A percentile compares a stretch with the other conserved stretches of the same genome.
Conservation (phyloP, 2,888 invertebrate species). For the Hofmannophila pseudospretella region DNA sequence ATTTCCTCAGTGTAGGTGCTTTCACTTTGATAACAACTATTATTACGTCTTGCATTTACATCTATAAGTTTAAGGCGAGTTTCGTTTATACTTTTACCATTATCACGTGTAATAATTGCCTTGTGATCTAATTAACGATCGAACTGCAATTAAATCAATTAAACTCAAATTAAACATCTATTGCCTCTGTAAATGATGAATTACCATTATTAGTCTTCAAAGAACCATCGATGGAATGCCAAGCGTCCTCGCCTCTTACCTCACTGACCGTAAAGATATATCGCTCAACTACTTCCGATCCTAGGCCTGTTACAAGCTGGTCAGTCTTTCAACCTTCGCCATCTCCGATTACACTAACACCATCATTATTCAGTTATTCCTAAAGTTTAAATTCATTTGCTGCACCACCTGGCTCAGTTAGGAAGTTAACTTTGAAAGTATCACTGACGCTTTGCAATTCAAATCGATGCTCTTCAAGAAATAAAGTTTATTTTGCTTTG, state of each 20-base stretch:
- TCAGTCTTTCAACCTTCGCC: conserved; percentile 22
- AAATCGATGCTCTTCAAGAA: conserved; percentile 1
- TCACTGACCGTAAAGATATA: conserved; percentile 21
- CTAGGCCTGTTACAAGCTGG: conserved; percentile 16
- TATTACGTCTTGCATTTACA: too few species aligned
- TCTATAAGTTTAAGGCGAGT: too few species aligned
- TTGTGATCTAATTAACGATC: not conserved
- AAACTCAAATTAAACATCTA: too few species aligned
- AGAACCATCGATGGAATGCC: conserved; percentile 6
- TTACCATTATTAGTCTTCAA: not conserved
- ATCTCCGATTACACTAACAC: conserved; percentile 7
- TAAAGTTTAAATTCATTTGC: conserved; percentile 7
- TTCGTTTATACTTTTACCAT: too few species aligned
- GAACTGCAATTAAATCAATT: too few species aligned
- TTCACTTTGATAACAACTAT: too few species aligned
- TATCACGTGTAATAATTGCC: too few species aligned
- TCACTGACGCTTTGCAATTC: conserved; percentile 6
- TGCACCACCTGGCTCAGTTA: not conserved
- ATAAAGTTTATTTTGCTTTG: conserved; percentile 5
- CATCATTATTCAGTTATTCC: not conserved
- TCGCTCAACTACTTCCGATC: conserved; percentile 22
- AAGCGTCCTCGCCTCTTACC: conserved; percentile 14
- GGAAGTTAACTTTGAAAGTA: conserved; percentile 17
- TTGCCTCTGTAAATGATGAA: too few species aligned
- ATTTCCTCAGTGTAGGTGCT: too few species aligned